Evolutionary conservation across 2,888 invertebrate species (phyloP), one percentile per base, ranked within the genome.

Genomic region (Scotopteryx bipunctaria): DNA sequence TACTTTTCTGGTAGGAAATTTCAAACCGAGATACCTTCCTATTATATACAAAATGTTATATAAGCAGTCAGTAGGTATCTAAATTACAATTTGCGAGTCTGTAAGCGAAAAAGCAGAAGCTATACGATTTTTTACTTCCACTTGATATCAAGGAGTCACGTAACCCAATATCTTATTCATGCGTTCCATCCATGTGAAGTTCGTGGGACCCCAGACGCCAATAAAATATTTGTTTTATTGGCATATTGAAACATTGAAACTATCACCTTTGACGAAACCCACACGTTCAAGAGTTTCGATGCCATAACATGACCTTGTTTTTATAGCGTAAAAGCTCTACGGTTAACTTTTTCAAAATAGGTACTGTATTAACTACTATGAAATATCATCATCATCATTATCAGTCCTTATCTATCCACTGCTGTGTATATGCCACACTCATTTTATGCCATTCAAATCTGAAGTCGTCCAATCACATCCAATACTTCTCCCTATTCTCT

Each of bases 131-230:
- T 51, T 52, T 52, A 41, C 36, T 52, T 48, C 35, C 38, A 37
- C 29, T 49, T 25, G 43, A 52, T 45, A 40, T 38, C 23, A 25
- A 29, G 11, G 21, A 57, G 49, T 52, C 53, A 57, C 52, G 46
- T 53, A 40, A 17, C 38, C 25, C 27, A 31, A 57, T 54, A 57
- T 41, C 41, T 54, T 54, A 57, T 57, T 54, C 57, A 57, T 51
- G 57, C 50, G 50, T 46, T 46, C 29, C 37, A 41, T 42, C 16
- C 38, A 32, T 38, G 32, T 38, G 46, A 36, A 36, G 36, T 32
- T 46, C 17, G 32, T 17, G 23, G 11, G 13, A 32, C 46, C 38
- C 32, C 16, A 13, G 23, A 15, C 46, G 29, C 42, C 47, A 44
- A 48, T 50, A 47, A 54, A 54, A 53, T 53, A 57, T 57, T 53